Conservation (phyloP, 2,113 vertebrate species). For the Vombatus ursinus region DNA sequence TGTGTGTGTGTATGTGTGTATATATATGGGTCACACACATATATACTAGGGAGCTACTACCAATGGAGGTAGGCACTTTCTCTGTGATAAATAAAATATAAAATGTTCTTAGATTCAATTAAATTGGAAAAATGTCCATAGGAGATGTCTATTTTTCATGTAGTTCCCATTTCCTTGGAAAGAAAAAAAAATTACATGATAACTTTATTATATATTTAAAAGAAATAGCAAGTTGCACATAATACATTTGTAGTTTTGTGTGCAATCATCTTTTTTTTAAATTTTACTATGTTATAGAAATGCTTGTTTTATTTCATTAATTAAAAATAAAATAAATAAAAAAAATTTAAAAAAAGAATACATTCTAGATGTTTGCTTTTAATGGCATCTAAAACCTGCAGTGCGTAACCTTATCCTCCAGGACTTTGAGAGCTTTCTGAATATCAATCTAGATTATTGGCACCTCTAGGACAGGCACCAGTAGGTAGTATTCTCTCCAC, state of each 20-base stretch:
- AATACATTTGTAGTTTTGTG: background rate
- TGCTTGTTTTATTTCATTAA: background rate
- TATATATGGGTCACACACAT: background rate
- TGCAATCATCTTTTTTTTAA: background rate
- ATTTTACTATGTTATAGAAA: background rate
- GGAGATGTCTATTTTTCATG: background rate
- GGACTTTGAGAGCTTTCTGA: constrained; percentile 5
- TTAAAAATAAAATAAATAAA: background rate
- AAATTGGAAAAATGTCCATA: background rate
- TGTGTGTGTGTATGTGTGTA: no score
- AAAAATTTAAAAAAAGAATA: background rate
- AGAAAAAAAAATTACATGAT: background rate
- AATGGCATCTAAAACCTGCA: constrained; percentile 7
- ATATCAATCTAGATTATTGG: constrained; percentile 50
- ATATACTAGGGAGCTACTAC: background rate
- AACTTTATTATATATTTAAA: background rate
- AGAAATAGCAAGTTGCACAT: background rate
- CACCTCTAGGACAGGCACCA: constrained; percentile 15
- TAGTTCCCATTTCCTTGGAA: background rate
- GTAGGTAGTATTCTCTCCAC: background rate
- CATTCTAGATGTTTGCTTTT: background rate
- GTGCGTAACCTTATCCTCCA: constrained; percentile 24
- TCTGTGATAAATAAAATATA: background rate
- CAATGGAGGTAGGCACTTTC: background rate
- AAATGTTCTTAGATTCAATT: background rate